Base-by-base conservation (phyloP, 2,888 invertebrate genomes). In the Cheilosia soror region DNA sequence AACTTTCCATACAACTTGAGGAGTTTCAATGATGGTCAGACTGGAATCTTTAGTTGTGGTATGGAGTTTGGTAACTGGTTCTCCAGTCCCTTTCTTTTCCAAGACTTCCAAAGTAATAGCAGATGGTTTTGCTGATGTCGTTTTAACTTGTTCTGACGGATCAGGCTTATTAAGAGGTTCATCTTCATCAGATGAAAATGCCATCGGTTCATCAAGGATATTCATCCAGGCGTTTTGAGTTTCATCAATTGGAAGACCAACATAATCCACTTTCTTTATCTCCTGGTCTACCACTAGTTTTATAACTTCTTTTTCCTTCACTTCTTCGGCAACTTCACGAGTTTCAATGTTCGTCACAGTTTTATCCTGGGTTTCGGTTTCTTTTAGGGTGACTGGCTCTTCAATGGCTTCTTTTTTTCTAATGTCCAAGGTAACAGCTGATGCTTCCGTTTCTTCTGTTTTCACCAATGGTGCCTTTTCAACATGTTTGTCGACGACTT, bases 141-240 rank as follows among this genome's bases (percentile, higher is more conserved):
- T 13, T 13, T 27, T 29, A 5, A 3, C 2, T 15, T n/a, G n/a
- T n/a, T n/a, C n/a, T n/a, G n/a, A n/a, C n/a, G n/a, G n/a, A n/a
- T n/a, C n/a, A n/a, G n/a, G n/a, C n/a, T n/a, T n/a, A n/a, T n/a
- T n/a, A n/a, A n/a, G n/a, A n/a, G n/a, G n/a, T n/a, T n/a, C 81
- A 44, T 77, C 80, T 42, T 78, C 90, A 55, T 90, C 90, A 66
- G 78, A 78, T 9, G 87, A 86, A 15, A 88, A 53, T 0, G 57
- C 51, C 53, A 79, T 81, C 11, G 83, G 81, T 37, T 87, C 78
- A 44, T 78, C 76, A n/a, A 71, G 55, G 5, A 88, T 87, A 63
- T 87, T 85, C 87, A 91, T 88, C 88, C 90, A 91, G 4, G 88
- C 72, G 60, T 87, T 88, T 63, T 89, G 11, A 4, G 89, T 80